These are phyloP conservation scores for Arenaria interpres DNA, from an alignment of 2,113 vertebrate species.

Conservation along the genomic window DNA sequence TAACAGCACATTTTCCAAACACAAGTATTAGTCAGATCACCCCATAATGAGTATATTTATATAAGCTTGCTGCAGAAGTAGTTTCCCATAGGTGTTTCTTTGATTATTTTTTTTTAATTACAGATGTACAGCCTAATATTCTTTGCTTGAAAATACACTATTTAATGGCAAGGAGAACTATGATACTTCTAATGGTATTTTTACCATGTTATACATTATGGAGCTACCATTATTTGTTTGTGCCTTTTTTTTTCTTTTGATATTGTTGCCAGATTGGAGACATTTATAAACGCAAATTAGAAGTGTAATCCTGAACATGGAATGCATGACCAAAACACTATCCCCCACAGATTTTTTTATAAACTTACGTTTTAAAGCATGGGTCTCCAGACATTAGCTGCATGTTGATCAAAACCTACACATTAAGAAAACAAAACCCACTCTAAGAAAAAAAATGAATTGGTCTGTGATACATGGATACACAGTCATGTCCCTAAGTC, in stretches of 20 bases:
- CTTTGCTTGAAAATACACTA: neutral
- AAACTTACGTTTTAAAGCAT: slow-evolving; percentile 95
- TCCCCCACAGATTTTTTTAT: neutral
- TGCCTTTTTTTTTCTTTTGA: neutral
- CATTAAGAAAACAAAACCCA: neutral
- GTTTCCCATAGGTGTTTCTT: neutral
- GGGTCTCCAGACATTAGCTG: slow-evolving; percentile 97
- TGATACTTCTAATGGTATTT: neutral
- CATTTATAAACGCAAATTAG: neutral
- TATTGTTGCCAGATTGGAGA: neutral
- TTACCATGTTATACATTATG: neutral
- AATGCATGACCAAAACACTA: neutral
- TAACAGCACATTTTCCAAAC: neutral
- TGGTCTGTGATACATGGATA: neutral
- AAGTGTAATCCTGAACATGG: neutral
- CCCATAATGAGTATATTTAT: neutral
- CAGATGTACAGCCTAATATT: neutral
- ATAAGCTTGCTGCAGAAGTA: neutral
- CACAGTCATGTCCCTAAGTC: neutral
- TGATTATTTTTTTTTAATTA: neutral
- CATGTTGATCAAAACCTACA: slow-evolving; percentile 91
- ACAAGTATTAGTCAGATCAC: neutral
- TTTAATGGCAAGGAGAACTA: neutral
- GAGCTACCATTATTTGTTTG: neutral
- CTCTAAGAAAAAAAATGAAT: neutral